Conservation (phyloP, 2,113 vertebrate genomes). For the Hipposideros armiger region DNA sequence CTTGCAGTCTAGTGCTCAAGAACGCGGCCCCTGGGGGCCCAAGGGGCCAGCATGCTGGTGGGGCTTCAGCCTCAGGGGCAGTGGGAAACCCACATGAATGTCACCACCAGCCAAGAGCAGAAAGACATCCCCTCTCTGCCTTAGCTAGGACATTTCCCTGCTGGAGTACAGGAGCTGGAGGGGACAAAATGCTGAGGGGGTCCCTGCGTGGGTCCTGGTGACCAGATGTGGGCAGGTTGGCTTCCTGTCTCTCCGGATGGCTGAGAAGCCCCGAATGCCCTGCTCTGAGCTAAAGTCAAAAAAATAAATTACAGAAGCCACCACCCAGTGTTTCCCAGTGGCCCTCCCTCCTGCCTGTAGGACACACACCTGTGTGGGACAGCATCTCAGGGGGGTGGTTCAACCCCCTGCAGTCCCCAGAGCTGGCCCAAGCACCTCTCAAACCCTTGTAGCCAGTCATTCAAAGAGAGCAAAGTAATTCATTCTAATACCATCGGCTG, state of each 20-base stretch:
- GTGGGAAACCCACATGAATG: neutral
- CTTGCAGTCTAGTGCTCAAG: neutral
- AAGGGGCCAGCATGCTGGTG: neutral
- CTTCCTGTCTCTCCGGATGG: neutral
- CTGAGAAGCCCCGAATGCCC: slow-evolving; percentile 51
- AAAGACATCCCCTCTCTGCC: neutral
- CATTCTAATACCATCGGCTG: slow-evolving; percentile 43
- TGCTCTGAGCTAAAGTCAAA: slow-evolving; percentile 52
- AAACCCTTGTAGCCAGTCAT: slow-evolving; percentile 63
- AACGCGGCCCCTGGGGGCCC: neutral
- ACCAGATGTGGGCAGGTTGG: neutral
- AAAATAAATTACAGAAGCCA: slow-evolving; percentile 64
- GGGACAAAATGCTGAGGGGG: neutral
- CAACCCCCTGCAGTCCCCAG: neutral
- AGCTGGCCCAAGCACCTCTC: slow-evolving; percentile 72
- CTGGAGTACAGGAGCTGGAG: too few species aligned
- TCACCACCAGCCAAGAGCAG: neutral
- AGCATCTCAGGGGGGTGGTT: neutral
- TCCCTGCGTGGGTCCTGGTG: too few species aligned
- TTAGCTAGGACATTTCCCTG: neutral
- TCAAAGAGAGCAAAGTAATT: slow-evolving; percentile 67
- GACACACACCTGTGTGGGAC: neutral
- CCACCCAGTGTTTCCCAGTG: neutral
- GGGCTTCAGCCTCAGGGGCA: neutral
- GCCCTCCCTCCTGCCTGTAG: neutral